phyloP scores from a whole-genome alignment of 2,797 vertebrate genomes.

The Pteronotus mesoamericanus region DNA sequence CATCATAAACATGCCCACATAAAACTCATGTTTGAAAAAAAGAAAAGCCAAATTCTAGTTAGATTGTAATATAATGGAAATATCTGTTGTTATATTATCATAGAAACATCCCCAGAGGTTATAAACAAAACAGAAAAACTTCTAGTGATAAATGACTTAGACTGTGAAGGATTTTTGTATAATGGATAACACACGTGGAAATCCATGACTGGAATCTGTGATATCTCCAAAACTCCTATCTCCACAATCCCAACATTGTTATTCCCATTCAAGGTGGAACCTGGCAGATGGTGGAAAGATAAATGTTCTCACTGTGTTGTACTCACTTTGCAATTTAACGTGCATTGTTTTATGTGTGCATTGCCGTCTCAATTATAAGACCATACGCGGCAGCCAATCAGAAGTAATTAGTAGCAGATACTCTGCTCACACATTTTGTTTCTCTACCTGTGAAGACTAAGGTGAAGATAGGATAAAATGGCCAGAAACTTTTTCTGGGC shows the following conservation, averaged over 20 bases:
- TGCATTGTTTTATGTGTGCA: not conserved
- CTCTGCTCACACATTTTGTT: not conserved
- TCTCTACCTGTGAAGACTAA: not conserved
- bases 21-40: not conserved
- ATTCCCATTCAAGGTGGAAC: not conserved
- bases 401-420: not conserved
- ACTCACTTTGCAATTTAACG: not conserved
- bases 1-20: not conserved
- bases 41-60: not conserved
- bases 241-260: not conserved
- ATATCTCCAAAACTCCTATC: not conserved
- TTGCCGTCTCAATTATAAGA: not conserved
- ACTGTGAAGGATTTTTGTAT: not conserved
- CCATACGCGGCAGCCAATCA: not conserved
- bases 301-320: not conserved
- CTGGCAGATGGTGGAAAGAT: not conserved
- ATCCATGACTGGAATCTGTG: not conserved
- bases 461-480: not conserved
- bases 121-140: not conserved
- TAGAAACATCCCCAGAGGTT: not conserved
- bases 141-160: not conserved
- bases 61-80: not conserved
- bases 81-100: not conserved
- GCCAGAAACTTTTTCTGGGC: not conserved
- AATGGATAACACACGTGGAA: not conserved